Percentiles rank a stretch among this genome's conserved stretches.
These are phyloP conservation scores for Eulemur rufifrons DNA, from an alignment of 2,113 vertebrate species.

Conservation along the genomic window DNA sequence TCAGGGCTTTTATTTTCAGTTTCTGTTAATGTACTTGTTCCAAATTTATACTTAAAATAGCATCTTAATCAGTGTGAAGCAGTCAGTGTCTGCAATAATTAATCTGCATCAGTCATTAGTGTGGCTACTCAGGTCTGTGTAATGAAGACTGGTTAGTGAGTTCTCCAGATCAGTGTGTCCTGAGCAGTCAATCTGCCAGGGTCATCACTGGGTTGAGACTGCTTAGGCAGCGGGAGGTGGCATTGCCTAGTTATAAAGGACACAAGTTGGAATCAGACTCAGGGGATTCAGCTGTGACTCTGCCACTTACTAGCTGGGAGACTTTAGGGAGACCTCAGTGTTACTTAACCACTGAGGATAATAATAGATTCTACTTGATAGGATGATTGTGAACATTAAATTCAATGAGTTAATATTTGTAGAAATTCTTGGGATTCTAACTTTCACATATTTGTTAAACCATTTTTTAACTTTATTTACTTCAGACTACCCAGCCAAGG, in stretches of 20 bases:
- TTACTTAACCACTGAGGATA: neutral
- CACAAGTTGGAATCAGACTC: neutral
- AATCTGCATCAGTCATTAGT: neutral
- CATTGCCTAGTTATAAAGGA: neutral
- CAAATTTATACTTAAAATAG: conserved; percentile 34
- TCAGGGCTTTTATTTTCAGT: conserved; percentile 11
- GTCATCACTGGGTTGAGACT: neutral
- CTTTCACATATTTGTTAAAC: neutral
- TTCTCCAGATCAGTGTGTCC: neutral
- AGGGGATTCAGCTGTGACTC: neutral
- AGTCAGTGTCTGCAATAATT: neutral
- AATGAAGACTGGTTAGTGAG: neutral
- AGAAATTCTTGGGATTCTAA: neutral
- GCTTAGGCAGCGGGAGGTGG: no score
- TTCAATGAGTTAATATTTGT: neutral
- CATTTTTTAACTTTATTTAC: neutral
- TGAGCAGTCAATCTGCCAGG: neutral
- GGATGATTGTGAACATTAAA: neutral
- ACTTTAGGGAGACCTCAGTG: neutral
- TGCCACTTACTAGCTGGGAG: neutral
- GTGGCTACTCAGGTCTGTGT: neutral
- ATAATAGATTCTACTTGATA: neutral
- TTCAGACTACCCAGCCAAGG: neutral
- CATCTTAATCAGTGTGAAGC: neutral
- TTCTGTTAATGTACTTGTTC: neutral